Percentiles rank a stretch among this genome's conserved stretches.
phyloP scores from a whole-genome alignment of 2,888 invertebrate genomes.

The Litoditis marina region DNA sequence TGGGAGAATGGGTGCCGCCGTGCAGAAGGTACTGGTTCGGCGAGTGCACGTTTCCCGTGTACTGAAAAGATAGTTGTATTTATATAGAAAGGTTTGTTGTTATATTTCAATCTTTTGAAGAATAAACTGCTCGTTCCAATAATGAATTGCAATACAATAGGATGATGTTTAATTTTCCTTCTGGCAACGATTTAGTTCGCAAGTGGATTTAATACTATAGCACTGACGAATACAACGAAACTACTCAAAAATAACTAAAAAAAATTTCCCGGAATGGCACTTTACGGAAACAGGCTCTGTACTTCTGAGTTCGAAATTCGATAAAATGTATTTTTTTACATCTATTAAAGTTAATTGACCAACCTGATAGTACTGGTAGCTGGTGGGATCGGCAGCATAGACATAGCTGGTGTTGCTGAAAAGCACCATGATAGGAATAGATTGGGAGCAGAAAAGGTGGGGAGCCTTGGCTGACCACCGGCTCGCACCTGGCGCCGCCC shows the following conservation, averaged over 20 bases:
- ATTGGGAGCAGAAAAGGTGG: neutral
- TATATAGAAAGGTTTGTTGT: neutral
- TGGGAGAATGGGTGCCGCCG: constrained; percentile 33
- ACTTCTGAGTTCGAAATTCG: too few species aligned
- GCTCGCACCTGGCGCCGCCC: constrained; percentile 20
- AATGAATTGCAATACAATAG: too few species aligned
- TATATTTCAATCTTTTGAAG: neutral
- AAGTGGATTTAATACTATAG: too few species aligned
- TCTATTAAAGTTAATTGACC: neutral
- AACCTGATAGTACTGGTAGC: constrained; percentile 34
- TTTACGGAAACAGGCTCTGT: too few species aligned
- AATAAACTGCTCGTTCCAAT: too few species aligned
- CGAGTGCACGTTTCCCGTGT: constrained; percentile 26
- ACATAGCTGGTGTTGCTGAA: constrained; percentile 21
- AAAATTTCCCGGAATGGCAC: too few species aligned
- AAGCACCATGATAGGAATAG: constrained; percentile 10
- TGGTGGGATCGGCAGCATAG: constrained; percentile 24
- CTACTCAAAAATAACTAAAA: too few species aligned
- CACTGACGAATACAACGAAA: too few species aligned
- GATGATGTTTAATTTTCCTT: too few species aligned
- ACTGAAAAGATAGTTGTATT: constrained; percentile 19
- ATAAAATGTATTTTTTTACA: too few species aligned
- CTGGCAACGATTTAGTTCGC: too few species aligned
- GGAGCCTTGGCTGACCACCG: constrained; percentile 12
- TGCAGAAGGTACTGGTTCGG: constrained; percentile 16